Evolutionary conservation across 2,113 vertebrate species (phyloP).

Genomic region (Pelvicachromis taeniatus): DNA sequence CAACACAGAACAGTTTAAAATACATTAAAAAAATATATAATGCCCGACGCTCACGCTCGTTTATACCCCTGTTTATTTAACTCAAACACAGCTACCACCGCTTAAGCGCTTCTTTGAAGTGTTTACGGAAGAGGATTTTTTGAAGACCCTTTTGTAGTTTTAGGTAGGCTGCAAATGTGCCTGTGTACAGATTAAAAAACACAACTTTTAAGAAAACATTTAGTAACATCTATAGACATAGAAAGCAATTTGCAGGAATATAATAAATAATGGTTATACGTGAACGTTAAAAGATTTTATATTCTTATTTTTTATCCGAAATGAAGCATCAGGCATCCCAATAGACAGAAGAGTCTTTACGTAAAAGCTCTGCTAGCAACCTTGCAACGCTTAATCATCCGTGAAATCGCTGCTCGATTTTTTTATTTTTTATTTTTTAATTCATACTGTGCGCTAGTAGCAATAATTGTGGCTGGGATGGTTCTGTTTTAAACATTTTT

Average conservation of each 20-base stretch:
- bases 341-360: not conserved
- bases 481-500: not conserved
- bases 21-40: constrained; percentile 25
- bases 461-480: not conserved
- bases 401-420: fast-evolving
- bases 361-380: not conserved
- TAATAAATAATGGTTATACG: fast-evolving
- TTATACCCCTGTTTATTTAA: not conserved
- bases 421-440: not conserved
- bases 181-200: not conserved
- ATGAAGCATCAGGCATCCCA: not conserved
- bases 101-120: not conserved
- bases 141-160: constrained; percentile 1
- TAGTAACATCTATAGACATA: not conserved
- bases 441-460: fast-evolving
- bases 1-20: not conserved
- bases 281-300: not conserved
- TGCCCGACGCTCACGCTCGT: not conserved
- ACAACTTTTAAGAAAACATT: not conserved
- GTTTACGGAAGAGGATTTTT: constrained; percentile 44
- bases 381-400: not conserved
- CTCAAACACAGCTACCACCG: not conserved
- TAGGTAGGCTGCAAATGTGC: not conserved
- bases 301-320: not conserved
- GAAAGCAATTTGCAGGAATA: not conserved